Evolutionary conservation across 2,113 vertebrate genomes (phyloP).

Genomic region (Phalacrocorax pelagicus): DNA sequence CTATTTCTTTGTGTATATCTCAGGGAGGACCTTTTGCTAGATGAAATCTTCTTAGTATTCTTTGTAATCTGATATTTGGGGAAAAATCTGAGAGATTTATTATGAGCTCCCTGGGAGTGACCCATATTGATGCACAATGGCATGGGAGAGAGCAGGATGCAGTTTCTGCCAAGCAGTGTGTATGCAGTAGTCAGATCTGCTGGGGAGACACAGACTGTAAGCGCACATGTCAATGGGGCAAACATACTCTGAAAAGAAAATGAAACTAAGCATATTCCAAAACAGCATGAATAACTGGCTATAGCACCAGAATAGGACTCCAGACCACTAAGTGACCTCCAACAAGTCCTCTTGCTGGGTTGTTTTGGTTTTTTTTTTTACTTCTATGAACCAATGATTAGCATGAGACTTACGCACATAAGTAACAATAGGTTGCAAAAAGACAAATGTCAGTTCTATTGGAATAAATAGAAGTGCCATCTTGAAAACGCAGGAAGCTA

Average conservation of each 20-base stretch:
- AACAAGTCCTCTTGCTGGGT: not conserved
- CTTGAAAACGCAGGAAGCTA: not conserved
- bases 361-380: not conserved
- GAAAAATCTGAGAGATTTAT: not conserved
- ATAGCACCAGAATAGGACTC: not conserved
- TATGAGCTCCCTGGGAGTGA: fast-evolving
- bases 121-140: not conserved
- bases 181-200: not conserved
- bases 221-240: not conserved
- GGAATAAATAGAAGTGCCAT: not conserved
- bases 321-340: not conserved
- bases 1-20: not conserved
- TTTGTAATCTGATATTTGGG: not conserved
- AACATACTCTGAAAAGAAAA: not conserved
- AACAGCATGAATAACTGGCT: not conserved
- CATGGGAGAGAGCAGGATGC: fast-evolving
- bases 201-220: not conserved
- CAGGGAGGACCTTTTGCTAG: not conserved
- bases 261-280: not conserved
- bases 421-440: not conserved
- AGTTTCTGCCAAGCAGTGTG: not conserved
- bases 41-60: not conserved
- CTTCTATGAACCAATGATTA: not conserved
- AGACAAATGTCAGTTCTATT: not conserved
- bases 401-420: not conserved